A percentile compares a stretch with the other conserved stretches of the same genome.
phyloP scores from a whole-genome alignment of 2,113 vertebrate genomes.

The Cyanistes caeruleus region DNA sequence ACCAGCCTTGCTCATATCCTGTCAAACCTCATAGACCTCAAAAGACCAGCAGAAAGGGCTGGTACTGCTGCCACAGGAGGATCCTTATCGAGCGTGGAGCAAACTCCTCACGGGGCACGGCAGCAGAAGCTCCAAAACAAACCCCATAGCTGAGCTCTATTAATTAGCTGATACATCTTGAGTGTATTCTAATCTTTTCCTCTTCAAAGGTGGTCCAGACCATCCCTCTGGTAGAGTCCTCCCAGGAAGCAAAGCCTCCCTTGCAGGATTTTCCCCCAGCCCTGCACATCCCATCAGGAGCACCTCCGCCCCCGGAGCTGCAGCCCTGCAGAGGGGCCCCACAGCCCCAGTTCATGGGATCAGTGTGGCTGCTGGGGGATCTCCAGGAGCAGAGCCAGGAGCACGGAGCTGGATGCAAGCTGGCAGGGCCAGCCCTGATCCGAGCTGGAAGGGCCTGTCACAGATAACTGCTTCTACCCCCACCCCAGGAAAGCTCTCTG shows the following conservation, averaged over 20 bases:
- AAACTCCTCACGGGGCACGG: not conserved
- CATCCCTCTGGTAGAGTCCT: not conserved
- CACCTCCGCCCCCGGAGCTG: not conserved
- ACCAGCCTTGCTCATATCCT: not conserved
- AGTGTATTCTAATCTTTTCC: not conserved
- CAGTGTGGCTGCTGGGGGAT: not conserved
- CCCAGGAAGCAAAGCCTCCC: not conserved
- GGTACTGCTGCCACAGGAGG: not conserved
- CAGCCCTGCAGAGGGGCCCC: not conserved
- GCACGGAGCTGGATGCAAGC: not conserved
- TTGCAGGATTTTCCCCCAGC: not conserved
- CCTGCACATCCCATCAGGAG: not conserved
- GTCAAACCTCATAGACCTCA: constrained; percentile 9
- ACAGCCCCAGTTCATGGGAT: not conserved
- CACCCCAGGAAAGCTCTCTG: not conserved
- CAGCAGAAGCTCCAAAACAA: not conserved
- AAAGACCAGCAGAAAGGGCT: not conserved
- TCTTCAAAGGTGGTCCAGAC: not conserved
- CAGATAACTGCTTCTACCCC: not conserved
- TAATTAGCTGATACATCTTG: not conserved
- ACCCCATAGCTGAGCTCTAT: not conserved
- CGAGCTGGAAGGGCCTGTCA: not conserved
- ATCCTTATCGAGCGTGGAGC: not conserved
- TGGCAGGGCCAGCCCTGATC: not conserved
- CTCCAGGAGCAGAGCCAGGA: not conserved